Evolutionary conservation across 2,113 vertebrate species (phyloP).

Genomic region (Plectropomus leopardus): DNA sequence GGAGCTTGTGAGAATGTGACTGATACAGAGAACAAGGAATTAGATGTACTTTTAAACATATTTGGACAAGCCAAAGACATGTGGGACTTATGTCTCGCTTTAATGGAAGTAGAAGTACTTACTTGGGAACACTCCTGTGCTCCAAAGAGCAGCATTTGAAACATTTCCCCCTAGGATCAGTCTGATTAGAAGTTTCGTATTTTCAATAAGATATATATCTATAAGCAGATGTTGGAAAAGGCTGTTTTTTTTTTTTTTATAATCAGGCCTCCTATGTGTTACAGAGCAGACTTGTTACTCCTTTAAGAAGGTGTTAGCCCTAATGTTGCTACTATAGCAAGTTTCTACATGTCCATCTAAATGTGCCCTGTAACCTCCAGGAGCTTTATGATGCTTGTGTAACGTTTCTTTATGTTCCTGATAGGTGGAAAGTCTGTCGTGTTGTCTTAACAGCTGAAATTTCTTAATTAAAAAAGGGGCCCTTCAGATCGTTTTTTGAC

Average conservation of each 20-base stretch:
- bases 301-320: background rate
- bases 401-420: too few species aligned
- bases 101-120: background rate
- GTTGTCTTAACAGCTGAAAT: background rate
- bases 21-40: background rate
- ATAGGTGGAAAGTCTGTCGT: background rate
- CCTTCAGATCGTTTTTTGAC: background rate
- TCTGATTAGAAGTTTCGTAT: background rate
- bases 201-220: background rate
- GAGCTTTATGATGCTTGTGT: background rate
- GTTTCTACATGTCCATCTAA: background rate
- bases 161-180: background rate
- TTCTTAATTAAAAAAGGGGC: background rate
- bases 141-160: background rate
- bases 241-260: background rate
- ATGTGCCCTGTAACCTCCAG: background rate
- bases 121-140: too few species aligned
- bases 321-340: background rate
- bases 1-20: background rate
- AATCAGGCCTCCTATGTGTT: background rate
- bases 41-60: background rate
- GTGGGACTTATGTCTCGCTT: background rate
- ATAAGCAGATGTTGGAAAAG: slow-evolving; percentile 18
- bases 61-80: slow-evolving; percentile 3
- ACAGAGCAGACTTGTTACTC: background rate